Base-by-base conservation (phyloP, 2,113 vertebrate genomes). In the Semicossyphus pulcher region DNA sequence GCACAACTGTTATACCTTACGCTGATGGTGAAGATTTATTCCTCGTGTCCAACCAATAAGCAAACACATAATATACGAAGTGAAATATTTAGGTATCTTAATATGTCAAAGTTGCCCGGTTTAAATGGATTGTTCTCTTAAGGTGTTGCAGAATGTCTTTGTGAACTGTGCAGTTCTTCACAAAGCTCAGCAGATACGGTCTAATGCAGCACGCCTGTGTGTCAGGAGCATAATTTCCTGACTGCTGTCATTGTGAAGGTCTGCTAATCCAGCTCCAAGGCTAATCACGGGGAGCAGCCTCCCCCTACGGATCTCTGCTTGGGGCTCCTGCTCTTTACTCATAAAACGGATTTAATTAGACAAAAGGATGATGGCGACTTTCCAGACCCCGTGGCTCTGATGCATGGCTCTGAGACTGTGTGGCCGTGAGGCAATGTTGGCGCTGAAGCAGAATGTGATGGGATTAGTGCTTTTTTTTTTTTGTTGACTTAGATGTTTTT, bases 281-380 rank as follows among this genome's bases (percentile, higher is more conserved):
- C 85, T 91, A 86, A 90, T 92, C 81, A 31, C 67, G 45, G 60
- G 64, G 60, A 86, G 75, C 81, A 78, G 78, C 65, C 77, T 79
- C 41, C 85, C 80, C 79, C 64, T n/a, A 69, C 65, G 28, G 74
- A 47, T 73, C 65, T 64, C 45, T 77, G 74, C 81, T 63, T 29
- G 53, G 52, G 52, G 75, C 76, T 83, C 58, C 59, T 80, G 49
- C 44, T 78, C 76, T 75, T 78, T 63, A 61, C 78, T 83, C 63
- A 76, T 76, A 72, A 80, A 90, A 71, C 66, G 78, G 73, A 89
- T 90, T 85, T 90, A 90, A 91, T 91, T 89, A 87, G 83, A 88
- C 85, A 80, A 85, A 89, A 77, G 74, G 79, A 68, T 74, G 62
- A 83, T 90, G 85, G 88, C 56, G 1, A 60, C 48, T 74, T 71